Evolutionary conservation across 1,140 invertebrate species (phyloP).

Genomic region (Euura saliciscinereae): DNA sequence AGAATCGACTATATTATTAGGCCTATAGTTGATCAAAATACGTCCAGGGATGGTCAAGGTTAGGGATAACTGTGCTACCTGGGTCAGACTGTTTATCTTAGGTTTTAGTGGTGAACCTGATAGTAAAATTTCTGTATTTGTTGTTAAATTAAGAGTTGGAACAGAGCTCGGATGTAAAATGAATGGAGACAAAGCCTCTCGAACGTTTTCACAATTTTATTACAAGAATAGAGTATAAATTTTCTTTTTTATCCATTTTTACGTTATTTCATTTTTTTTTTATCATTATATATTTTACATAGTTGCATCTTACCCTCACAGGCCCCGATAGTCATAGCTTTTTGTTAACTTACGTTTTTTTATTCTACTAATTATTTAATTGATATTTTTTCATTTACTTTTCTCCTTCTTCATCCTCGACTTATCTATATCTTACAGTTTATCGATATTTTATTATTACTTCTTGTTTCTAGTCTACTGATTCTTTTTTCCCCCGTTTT

Average conservation of each 20-base stretch:
- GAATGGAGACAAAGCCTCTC: too few relatives aligned
- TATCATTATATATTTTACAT: slow-evolving; percentile 35
- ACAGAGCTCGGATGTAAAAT: too few relatives aligned
- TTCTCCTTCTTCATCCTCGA: slow-evolving; percentile 21
- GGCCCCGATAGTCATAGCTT: slow-evolving; percentile 55
- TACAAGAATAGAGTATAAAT: slow-evolving; percentile 63
- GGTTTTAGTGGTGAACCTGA: too few relatives aligned
- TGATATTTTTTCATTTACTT: slow-evolving; percentile 15
- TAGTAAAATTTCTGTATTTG: too few relatives aligned
- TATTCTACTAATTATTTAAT: slow-evolving; percentile 32
- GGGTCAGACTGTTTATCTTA: too few relatives aligned
- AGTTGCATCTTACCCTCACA: slow-evolving; percentile 34
- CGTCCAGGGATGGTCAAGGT: too few relatives aligned
- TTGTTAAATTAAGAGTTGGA: too few relatives aligned
- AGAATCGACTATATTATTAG: too few relatives aligned
- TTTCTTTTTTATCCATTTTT: slow-evolving; percentile 30
- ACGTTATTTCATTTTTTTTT: slow-evolving; percentile 12
- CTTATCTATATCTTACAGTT: slow-evolving; percentile 38
- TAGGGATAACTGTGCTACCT: too few relatives aligned
- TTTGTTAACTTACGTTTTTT: slow-evolving; percentile 27
- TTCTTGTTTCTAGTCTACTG: neutral
- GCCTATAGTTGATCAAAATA: too few relatives aligned
- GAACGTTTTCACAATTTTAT: slow-evolving; percentile 45
- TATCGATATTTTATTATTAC: slow-evolving; percentile 28
- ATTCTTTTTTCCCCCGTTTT: neutral